Base-by-base conservation (phyloP, 2,797 vertebrate genomes). In the Brachymystax lenok region DNA sequence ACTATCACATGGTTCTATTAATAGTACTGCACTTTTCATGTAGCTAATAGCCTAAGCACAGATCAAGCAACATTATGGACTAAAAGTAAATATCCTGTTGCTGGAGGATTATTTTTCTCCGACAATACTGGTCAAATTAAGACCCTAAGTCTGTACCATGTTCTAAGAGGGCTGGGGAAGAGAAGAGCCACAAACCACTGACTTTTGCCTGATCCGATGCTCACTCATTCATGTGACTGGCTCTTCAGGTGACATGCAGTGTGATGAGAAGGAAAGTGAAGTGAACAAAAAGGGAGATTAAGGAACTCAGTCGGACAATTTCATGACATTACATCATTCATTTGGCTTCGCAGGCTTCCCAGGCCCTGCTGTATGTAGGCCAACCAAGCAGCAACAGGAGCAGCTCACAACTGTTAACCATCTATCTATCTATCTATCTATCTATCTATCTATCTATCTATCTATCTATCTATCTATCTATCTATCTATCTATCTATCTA, bases 311-410 rank as follows among this genome's bases (percentile, higher is more conserved):
- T 46, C 10, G 10, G 40, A 46, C 40, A 61, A 82, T 80, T 82
- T 82, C 81, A 73, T 28, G 75, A 75, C 75, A 54, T 82, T 82
- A 82, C 81, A 82, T 82, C 81, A 82, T 75, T 79, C 73, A 72
- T 66, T 27, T 17, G 69, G 63, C 35, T 27, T 40, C 2, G 17
- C 13, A 21, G 21, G 30, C 68, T 67, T 71, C 74, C 61, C 59
- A 78, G 74, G 63, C 63, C 71, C 24, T 12, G 54, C 56, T 61
- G 7, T 61, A 61, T 61, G 19, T 61, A 61, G 56, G 56, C 56
- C 56, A 61, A 13, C 10, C 40, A 46, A 46, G 40, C 10, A 46
- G 40, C 40, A 46, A 46, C 40, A 46, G 40, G 40, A 59, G 56
- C 7, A 59, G 56, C 56, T 59, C n/a, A n/a, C 21, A 21, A n/a